Percentiles rank a stretch among this genome's conserved stretches.
These are phyloP conservation scores for Campopleginae sp. DNA, from an alignment of 2,888 invertebrate species.

Conservation along the genomic window DNA sequence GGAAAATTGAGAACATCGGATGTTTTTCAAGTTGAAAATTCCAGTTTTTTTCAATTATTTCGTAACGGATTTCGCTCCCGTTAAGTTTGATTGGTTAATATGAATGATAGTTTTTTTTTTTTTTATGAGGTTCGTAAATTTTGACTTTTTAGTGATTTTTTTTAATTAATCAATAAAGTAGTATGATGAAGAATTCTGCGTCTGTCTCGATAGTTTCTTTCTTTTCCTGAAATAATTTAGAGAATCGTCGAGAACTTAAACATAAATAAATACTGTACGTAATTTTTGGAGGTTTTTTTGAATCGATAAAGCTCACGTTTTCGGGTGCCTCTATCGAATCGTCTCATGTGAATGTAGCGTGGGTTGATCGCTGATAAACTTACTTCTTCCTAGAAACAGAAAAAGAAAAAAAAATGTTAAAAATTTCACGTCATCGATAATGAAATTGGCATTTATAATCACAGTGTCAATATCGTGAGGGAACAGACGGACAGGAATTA, in stretches of 20 bases:
- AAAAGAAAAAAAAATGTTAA: constrained; percentile 77
- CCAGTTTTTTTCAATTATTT: background rate
- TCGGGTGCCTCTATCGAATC: constrained; percentile 73
- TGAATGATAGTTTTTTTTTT: background rate
- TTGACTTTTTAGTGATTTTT: background rate
- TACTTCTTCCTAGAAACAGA: constrained; percentile 84
- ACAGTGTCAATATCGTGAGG: background rate
- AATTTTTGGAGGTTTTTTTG: constrained; percentile 27
- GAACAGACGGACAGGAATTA: background rate
- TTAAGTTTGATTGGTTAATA: background rate
- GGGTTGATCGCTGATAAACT: constrained; percentile 79
- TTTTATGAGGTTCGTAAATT: background rate
- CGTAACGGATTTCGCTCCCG: background rate
- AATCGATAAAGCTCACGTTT: constrained; percentile 79
- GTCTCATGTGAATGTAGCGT: constrained; percentile 67
- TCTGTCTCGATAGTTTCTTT: background rate
- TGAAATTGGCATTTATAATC: background rate
- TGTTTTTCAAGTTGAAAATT: background rate
- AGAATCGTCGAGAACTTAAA: background rate
- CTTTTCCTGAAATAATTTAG: background rate
- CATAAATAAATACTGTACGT: background rate
- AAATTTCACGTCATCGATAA: constrained; percentile 1
- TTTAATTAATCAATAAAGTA: background rate
- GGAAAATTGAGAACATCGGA: too few relatives aligned
- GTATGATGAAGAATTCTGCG: background rate